phyloP scores from a whole-genome alignment of 2,888 invertebrate genomes.

The Ennomos fuscantarius region DNA sequence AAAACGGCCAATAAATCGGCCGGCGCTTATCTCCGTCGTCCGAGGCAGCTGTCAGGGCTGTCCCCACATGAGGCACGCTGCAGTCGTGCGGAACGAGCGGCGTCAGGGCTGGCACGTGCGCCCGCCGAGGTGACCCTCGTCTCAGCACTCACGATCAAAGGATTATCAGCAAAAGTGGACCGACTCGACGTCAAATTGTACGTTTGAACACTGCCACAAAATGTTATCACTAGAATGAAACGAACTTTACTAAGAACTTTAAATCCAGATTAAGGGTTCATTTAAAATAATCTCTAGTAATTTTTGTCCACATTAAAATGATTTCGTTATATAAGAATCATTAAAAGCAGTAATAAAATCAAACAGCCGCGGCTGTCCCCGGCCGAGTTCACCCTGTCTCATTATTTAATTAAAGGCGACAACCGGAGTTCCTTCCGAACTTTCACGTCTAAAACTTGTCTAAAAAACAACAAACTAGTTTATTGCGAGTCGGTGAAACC shows the following conservation, averaged over 20 bases:
- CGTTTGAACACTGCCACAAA: slow-evolving; percentile 11
- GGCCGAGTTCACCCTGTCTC: slow-evolving; percentile 5
- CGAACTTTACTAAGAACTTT: too few relatives aligned
- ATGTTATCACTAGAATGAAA: background rate
- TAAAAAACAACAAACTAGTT: slow-evolving; percentile 24
- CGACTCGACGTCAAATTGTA: slow-evolving; percentile 3
- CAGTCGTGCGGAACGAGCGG: slow-evolving; percentile 7
- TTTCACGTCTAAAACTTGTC: slow-evolving; percentile 2
- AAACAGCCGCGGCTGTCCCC: slow-evolving; percentile 5
- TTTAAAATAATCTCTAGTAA: too few relatives aligned
- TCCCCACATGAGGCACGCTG: background rate
- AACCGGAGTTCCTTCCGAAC: background rate
- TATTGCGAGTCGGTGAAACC: slow-evolving; percentile 2
- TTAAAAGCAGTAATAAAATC: slow-evolving; percentile 12
- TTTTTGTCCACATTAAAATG: background rate
- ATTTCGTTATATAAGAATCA: background rate
- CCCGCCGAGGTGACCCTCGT: slow-evolving; percentile 11
- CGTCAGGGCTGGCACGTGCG: slow-evolving; percentile 2
- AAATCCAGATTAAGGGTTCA: too few relatives aligned
- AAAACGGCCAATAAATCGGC: slow-evolving; percentile 7
- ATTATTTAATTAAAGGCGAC: slow-evolving; percentile 26
- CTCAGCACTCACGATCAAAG: slow-evolving; percentile 4
- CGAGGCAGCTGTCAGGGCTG: slow-evolving; percentile 4
- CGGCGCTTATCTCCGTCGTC: slow-evolving; percentile 2
- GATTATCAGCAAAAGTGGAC: slow-evolving; percentile 16